Evolutionary conservation across 1,140 invertebrate species (phyloP).

Genomic region (Drosophila kurseongensis): DNA sequence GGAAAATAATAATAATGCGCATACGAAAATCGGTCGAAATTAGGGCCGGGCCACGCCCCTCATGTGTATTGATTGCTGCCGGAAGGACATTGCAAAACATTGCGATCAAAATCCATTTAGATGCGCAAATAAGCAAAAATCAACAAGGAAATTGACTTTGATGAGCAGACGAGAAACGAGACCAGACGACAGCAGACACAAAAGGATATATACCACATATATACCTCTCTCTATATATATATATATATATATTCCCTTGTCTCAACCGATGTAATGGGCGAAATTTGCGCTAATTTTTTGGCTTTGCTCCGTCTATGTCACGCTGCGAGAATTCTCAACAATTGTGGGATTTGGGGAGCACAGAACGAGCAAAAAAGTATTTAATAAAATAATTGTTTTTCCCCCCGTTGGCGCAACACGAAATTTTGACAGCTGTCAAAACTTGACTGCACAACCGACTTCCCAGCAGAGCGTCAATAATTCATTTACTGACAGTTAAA

Average conservation of each 20-base stretch:
- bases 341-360: not conserved
- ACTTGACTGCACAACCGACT: conserved; percentile 46
- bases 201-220: conserved; percentile 12
- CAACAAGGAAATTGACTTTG: conserved; percentile 80
- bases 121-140: conserved; percentile 82
- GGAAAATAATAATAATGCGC: conserved; percentile 43
- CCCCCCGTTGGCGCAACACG: conserved; percentile 16
- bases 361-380: conserved; percentile 11
- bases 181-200: conserved; percentile 7
- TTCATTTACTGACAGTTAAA: conserved; percentile 74
- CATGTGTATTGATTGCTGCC: conserved; percentile 64
- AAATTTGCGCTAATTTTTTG: conserved; percentile 24
- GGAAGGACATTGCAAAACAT: conserved; percentile 78
- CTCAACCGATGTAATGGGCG: conserved; percentile 2
- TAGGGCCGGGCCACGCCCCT: conserved; percentile 17
- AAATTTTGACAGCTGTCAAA: conserved; percentile 76
- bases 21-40: conserved; percentile 42
- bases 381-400: conserved; percentile 44
- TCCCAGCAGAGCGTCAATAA: conserved; percentile 42
- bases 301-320: conserved; percentile 13
- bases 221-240: not conserved
- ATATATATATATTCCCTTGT: conserved; percentile 10
- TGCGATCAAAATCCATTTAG: conserved; percentile 81
- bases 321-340: conserved; percentile 17
- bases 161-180: conserved; percentile 44